These are phyloP conservation scores for Acanthornis magna DNA, from an alignment of 2,797 vertebrate species.

Conservation along the genomic window DNA sequence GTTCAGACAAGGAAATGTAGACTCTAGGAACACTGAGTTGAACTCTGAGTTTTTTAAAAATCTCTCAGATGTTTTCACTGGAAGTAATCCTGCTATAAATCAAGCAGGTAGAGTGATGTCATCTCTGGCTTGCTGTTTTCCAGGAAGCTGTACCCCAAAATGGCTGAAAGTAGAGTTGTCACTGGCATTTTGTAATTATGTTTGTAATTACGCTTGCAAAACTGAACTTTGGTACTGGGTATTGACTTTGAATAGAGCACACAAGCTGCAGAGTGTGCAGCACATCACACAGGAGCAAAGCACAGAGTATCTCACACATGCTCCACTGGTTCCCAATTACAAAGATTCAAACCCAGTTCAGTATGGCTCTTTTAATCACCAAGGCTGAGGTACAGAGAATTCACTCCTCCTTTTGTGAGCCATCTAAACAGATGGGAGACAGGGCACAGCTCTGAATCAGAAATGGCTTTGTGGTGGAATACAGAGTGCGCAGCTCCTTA, in stretches of 20 bases:
- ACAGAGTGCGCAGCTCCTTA: background rate
- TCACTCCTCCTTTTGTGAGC: background rate
- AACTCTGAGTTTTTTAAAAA: background rate
- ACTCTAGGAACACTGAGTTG: background rate
- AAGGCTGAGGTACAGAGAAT: background rate
- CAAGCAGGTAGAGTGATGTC: accelerated
- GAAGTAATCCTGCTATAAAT: background rate
- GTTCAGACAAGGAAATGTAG: background rate
- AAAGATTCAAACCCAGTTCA: slow-evolving; percentile 13
- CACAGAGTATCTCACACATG: background rate
- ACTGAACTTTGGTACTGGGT: background rate
- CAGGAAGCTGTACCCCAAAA: background rate
- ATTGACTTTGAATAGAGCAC: background rate
- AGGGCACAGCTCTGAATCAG: background rate
- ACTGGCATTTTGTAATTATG: background rate
- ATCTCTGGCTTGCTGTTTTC: background rate
- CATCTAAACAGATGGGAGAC: slow-evolving; percentile 30
- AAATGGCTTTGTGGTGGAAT: slow-evolving; percentile 2
- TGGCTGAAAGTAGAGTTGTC: background rate
- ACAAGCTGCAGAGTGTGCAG: background rate
- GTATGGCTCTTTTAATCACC: slow-evolving; percentile 20
- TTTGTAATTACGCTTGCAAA: background rate
- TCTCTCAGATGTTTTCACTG: background rate
- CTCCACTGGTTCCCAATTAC: slow-evolving; percentile 37
- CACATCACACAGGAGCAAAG: background rate